phyloP scores from a whole-genome alignment of 2,797 vertebrate genomes.

The Sparidentex hasta region DNA sequence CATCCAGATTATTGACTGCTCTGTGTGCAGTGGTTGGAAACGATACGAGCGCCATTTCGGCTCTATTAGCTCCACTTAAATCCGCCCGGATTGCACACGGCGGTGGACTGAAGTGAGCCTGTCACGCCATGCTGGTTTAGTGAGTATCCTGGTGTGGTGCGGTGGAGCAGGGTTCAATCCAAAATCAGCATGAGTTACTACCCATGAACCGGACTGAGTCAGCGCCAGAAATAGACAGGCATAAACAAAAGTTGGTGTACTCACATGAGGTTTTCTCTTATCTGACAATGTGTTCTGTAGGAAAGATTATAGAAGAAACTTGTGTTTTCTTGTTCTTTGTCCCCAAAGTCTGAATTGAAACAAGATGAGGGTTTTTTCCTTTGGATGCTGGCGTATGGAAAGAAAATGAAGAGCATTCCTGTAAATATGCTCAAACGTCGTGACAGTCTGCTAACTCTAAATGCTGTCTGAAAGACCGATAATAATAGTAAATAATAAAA shows the following conservation, averaged over 20 bases:
- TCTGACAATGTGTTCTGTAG: constrained; percentile 4
- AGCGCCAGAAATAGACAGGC: constrained; percentile 16
- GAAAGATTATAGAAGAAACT: neutral
- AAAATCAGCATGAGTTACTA: constrained; percentile 44
- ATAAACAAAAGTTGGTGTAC: constrained; percentile 25
- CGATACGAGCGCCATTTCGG: constrained; percentile 19
- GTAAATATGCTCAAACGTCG: constrained; percentile 8
- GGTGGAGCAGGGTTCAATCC: constrained; percentile 37
- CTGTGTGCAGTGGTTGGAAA: constrained; percentile 35
- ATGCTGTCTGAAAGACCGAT: neutral
- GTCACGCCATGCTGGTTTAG: constrained; percentile 41
- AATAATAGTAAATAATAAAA: neutral
- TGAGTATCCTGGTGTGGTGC: constrained; percentile 38
- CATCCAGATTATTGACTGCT: constrained; percentile 33
- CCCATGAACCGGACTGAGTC: constrained; percentile 11
- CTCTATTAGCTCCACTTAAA: constrained; percentile 35
- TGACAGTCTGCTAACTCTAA: neutral
- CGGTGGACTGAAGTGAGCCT: constrained; percentile 32
- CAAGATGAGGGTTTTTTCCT: neutral
- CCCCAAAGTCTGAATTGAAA: neutral
- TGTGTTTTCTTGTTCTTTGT: neutral
- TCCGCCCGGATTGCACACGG: constrained; percentile 16
- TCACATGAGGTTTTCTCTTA: neutral
- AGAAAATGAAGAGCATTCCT: neutral
- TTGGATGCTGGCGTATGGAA: neutral